Evolutionary conservation across 2,797 vertebrate species (phyloP).

Genomic region (Cetoscarus ocellatus): DNA sequence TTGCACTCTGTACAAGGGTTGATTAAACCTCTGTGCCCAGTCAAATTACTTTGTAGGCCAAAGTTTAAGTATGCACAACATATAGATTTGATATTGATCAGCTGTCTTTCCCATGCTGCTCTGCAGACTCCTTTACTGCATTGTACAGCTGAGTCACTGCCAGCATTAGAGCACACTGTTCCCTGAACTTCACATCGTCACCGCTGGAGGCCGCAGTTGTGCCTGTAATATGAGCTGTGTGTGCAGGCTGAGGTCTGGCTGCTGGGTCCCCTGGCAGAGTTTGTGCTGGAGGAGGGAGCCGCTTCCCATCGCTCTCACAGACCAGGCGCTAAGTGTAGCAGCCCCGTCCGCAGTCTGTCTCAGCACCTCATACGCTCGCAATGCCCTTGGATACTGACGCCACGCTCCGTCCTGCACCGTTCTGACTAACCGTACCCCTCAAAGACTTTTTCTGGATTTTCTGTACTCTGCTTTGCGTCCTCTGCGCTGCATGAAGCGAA

Average conservation of each 20-base stretch:
- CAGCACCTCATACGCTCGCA: slow-evolving; percentile 79
- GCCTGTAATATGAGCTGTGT: slow-evolving; percentile 54
- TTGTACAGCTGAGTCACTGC: slow-evolving; percentile 6
- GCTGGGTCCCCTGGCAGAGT: slow-evolving; percentile 61
- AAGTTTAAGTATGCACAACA: background rate
- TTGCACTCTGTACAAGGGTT: too few relatives aligned
- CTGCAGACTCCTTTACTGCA: too few relatives aligned
- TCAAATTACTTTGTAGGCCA: too few relatives aligned
- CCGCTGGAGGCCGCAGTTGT: slow-evolving; percentile 61
- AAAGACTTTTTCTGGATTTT: slow-evolving; percentile 47
- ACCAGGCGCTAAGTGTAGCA: slow-evolving; percentile 77
- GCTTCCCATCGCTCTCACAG: slow-evolving; percentile 68
- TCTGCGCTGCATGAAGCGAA: slow-evolving; percentile 64
- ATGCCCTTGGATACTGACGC: slow-evolving; percentile 79
- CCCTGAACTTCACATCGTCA: background rate
- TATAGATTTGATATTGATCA: too few relatives aligned
- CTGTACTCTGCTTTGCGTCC: slow-evolving; percentile 54
- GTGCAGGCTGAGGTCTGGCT: slow-evolving; percentile 50
- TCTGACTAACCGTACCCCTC: slow-evolving; percentile 43
- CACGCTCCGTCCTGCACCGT: slow-evolving; percentile 44
- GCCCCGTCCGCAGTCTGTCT: slow-evolving; percentile 80
- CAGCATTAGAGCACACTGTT: background rate
- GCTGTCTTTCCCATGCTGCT: too few relatives aligned
- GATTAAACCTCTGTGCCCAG: too few relatives aligned
- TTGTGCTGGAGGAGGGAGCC: slow-evolving; percentile 73